Evolutionary conservation across 2,113 vertebrate species (phyloP).

Genomic region (Macrotus californicus): DNA sequence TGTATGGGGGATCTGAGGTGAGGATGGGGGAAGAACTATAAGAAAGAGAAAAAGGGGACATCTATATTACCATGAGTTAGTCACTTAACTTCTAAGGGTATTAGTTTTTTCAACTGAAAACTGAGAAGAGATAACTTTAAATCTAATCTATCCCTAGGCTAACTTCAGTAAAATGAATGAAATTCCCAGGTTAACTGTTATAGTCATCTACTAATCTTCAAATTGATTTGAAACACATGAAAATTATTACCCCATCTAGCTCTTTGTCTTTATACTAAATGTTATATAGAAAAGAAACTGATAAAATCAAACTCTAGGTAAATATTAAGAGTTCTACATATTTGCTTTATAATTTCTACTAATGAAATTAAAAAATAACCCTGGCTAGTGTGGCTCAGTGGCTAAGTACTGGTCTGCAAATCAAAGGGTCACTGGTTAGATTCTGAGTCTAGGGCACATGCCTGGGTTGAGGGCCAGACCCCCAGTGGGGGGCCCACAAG

Average conservation of each 20-base stretch:
- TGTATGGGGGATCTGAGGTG: not conserved
- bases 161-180: constrained; percentile 5
- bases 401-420: too few relatives aligned
- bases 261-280: constrained; percentile 26
- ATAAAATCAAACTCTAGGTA: constrained; percentile 4
- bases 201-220: not conserved
- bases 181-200: not conserved
- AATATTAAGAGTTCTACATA: not conserved
- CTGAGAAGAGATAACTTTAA: not conserved
- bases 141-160: not conserved
- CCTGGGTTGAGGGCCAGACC: too few relatives aligned
- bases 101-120: constrained; percentile 12
- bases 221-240: not conserved
- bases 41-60: not conserved
- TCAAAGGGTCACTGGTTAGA: too few relatives aligned
- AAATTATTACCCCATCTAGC: not conserved
- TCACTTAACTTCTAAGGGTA: constrained; percentile 24
- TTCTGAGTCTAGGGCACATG: too few relatives aligned
- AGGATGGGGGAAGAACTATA: not conserved
- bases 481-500: too few relatives aligned
- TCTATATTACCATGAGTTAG: not conserved
- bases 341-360: constrained; percentile 27
- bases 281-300: not conserved
- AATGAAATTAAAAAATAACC: not conserved
- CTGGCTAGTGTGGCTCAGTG: too few relatives aligned